A percentile compares a stretch with the other conserved stretches of the same genome.
phyloP scores from a whole-genome alignment of 2,888 invertebrate species.

The Phytoseiulus persimilis region DNA sequence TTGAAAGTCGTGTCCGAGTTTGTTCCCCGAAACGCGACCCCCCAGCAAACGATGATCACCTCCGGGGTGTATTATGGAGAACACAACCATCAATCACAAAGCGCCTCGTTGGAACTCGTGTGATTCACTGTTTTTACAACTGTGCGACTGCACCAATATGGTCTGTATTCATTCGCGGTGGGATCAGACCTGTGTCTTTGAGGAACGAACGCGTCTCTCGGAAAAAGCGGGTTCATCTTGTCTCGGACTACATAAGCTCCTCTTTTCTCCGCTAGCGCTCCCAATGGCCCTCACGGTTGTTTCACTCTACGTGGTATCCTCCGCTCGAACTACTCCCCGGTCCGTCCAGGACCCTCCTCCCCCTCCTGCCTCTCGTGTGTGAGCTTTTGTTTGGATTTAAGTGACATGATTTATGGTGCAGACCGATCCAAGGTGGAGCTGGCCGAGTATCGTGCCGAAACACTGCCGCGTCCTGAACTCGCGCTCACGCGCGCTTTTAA shows the following conservation, averaged over 20 bases:
- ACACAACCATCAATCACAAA: background rate
- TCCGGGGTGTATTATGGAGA: background rate
- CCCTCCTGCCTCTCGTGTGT: background rate
- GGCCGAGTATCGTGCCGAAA: background rate
- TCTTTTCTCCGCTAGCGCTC: background rate
- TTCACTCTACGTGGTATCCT: background rate
- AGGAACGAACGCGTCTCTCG: background rate
- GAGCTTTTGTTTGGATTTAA: conserved; percentile 36
- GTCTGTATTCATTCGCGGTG: background rate
- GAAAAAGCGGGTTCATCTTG: background rate
- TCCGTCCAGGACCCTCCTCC: background rate
- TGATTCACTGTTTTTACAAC: background rate
- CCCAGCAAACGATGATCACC: background rate
- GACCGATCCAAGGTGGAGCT: background rate
- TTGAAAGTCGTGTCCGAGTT: no score
- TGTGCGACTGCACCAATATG: background rate
- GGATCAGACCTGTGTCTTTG: background rate
- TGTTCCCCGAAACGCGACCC: no score
- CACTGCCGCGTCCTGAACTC: background rate
- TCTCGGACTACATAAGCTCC: background rate
- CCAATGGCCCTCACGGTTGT: background rate
- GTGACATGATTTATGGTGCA: conserved; percentile 33
- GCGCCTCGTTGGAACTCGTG: background rate
- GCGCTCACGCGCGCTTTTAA: background rate
- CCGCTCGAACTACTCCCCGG: background rate